A percentile compares a stretch with the other conserved stretches of the same genome.
These are phyloP conservation scores for Eudorcas thomsonii DNA, from an alignment of 2,113 vertebrate species.

Conservation along the genomic window DNA sequence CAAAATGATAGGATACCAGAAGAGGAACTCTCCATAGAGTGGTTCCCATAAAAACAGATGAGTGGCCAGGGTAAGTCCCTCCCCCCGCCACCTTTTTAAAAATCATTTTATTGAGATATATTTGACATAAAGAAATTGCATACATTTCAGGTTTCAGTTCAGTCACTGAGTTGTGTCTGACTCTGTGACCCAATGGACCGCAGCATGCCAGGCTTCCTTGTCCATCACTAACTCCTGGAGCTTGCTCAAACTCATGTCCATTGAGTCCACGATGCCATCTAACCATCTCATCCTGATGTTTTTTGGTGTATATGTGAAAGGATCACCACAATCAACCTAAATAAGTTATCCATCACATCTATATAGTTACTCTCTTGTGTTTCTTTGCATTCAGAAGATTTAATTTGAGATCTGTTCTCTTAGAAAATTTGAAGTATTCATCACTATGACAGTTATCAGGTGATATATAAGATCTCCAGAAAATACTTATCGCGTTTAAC, in stretches of 20 bases:
- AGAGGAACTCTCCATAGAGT: not conserved
- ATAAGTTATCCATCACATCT: not conserved
- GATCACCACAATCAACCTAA: not conserved
- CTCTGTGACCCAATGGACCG: not conserved
- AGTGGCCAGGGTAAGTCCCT: not conserved
- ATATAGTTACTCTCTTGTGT: not conserved
- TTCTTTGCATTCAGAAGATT: not conserved
- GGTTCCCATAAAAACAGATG: not conserved
- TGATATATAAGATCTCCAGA: not conserved
- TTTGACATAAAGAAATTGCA: not conserved
- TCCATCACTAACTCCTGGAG: not conserved
- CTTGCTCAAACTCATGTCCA: not conserved
- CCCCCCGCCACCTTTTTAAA: not conserved
- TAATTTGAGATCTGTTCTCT: not conserved
- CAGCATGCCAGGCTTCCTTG: not conserved
- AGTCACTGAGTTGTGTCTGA: not conserved
- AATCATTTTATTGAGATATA: not conserved
- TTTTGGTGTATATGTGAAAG: not conserved
- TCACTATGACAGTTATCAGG: not conserved
- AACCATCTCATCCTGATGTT: not conserved
- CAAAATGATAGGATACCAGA: no score
- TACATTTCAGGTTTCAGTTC: not conserved
- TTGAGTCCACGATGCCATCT: not conserved
- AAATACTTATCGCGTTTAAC: not conserved
- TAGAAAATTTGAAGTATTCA: not conserved